Evolutionary conservation across 2,888 invertebrate species (phyloP).

Genomic region (Homarus gammarus): DNA sequence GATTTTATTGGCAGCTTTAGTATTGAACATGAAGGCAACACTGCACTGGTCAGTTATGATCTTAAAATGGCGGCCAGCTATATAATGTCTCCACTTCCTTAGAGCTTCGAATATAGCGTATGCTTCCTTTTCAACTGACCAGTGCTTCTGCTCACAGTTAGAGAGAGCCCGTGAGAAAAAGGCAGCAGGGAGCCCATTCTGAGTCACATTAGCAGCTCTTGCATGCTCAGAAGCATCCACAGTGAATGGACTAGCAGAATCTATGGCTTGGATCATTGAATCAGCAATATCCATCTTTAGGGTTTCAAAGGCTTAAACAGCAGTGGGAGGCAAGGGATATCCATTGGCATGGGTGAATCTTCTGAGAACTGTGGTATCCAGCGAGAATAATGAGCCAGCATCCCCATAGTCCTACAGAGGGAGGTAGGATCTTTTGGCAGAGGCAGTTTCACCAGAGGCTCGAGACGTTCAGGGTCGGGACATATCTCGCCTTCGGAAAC

Average conservation of each 20-base stretch:
- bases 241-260: conserved; percentile 8
- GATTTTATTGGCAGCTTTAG: background rate
- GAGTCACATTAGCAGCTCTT: conserved; percentile 24
- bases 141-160: conserved; percentile 13
- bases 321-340: background rate
- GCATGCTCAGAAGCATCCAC: conserved; percentile 54
- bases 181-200: conserved; percentile 41
- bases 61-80: conserved; percentile 36
- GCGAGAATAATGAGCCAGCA: conserved; percentile 48
- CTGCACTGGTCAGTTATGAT: conserved; percentile 45
- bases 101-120: conserved; percentile 35
- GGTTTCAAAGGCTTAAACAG: conserved; percentile 22
- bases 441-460: conserved; percentile 33
- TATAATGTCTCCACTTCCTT: conserved; percentile 27
- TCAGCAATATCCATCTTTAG: conserved; percentile 26
- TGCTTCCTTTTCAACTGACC: conserved; percentile 47
- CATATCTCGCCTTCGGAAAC: background rate
- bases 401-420: background rate
- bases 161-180: conserved; percentile 50
- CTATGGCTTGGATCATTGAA: conserved; percentile 5
- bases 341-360: background rate
- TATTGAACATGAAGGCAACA: conserved; percentile 44
- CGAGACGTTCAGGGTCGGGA: conserved; percentile 43
- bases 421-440: conserved; percentile 13
- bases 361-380: conserved; percentile 41